phyloP scores from a whole-genome alignment of 2,888 invertebrate species.

The Troides helena region DNA sequence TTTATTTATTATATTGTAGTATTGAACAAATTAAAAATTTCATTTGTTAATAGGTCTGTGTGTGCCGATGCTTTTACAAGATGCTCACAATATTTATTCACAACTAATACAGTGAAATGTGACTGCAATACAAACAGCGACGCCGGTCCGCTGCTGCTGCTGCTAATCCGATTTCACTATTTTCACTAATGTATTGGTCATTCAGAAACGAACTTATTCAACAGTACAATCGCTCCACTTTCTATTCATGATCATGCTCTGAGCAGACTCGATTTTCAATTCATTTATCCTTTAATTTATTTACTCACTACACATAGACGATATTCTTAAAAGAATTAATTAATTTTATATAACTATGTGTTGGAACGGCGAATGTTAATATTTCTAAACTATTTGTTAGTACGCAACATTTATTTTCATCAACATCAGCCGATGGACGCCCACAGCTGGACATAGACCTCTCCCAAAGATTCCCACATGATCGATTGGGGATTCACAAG shows the following conservation, averaged over 20 bases:
- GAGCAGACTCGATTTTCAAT: slow-evolving; percentile 49
- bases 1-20: too few relatives aligned
- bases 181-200: slow-evolving; percentile 42
- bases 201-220: slow-evolving; percentile 35
- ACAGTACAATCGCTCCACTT: slow-evolving; percentile 43
- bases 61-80: neutral
- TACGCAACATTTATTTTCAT: too few relatives aligned
- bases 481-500: too few relatives aligned
- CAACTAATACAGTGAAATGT: slow-evolving; percentile 21
- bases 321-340: slow-evolving; percentile 62
- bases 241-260: slow-evolving; percentile 55
- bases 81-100: slow-evolving; percentile 9
- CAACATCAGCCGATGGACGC: too few relatives aligned
- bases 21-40: too few relatives aligned
- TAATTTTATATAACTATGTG: neutral
- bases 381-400: too few relatives aligned
- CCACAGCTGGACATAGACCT: too few relatives aligned
- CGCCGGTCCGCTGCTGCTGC: slow-evolving; percentile 27
- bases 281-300: slow-evolving; percentile 36
- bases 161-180: slow-evolving; percentile 40
- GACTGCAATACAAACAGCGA: slow-evolving; percentile 22
- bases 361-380: too few relatives aligned
- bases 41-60: neutral
- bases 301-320: slow-evolving; percentile 46
- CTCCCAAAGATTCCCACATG: too few relatives aligned